Evolutionary conservation across 2,113 vertebrate genomes (phyloP).

Genomic region (Periophthalmodon schlosseri): DNA sequence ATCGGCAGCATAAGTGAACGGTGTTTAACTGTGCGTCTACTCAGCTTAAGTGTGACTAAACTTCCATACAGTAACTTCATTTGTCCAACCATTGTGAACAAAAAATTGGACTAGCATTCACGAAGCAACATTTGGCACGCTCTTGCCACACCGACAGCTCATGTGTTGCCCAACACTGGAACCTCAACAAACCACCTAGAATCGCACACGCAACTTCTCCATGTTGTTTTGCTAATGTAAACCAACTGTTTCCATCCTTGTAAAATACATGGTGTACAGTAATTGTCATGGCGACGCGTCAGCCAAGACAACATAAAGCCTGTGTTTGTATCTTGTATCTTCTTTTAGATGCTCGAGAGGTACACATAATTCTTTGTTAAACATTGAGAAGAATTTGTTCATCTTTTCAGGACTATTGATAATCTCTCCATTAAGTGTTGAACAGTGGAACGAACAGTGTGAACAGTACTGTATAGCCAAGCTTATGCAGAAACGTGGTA

Average conservation of each 20-base stretch:
- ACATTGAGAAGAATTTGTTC: slow-evolving; percentile 12
- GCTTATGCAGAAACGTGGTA: background rate
- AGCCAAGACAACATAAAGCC: background rate
- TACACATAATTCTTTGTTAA: background rate
- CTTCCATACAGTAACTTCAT: too few species aligned
- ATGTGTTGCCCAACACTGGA: background rate
- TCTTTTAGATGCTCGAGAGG: background rate
- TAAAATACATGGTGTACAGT: background rate
- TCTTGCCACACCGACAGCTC: background rate
- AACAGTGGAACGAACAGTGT: background rate
- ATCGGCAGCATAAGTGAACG: background rate
- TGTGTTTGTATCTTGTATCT: background rate
- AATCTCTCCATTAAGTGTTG: too few species aligned
- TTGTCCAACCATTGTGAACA: background rate
- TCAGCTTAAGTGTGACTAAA: too few species aligned
- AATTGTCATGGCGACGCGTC: background rate
- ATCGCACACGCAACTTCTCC: background rate
- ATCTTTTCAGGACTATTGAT: background rate
- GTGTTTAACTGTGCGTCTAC: background rate
- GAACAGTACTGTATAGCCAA: background rate
- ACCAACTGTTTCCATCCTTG: background rate
- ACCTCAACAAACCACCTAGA: background rate
- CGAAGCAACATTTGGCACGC: slow-evolving; percentile 6
- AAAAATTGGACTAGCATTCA: background rate
- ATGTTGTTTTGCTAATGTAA: background rate